Base-by-base conservation (phyloP, 2,888 invertebrate genomes). In the Trichogramma evanescens region DNA sequence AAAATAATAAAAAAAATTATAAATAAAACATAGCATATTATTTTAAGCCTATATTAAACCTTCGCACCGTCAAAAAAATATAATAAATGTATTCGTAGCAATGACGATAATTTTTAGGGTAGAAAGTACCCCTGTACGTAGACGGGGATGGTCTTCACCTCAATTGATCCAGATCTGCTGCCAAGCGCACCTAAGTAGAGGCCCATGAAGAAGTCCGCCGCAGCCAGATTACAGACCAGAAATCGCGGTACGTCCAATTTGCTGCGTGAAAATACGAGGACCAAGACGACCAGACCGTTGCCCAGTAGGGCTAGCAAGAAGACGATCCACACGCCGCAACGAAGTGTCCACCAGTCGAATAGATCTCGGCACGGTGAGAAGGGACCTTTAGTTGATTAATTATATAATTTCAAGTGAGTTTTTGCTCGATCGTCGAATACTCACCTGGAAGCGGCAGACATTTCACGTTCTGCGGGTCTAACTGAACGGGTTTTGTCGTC, bases 151-250 rank as follows among this genome's bases (percentile, higher is more conserved):
- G 26, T 26, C 26, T 26, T 26, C 26, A 2, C 26, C 26, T 26
- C 26, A 26, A 26, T 26, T 26, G 26, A 26, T 26, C 26, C 26
- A 26, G 26, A 26, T 2, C 26, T 26, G 26, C 26, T 26, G 26
- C 26, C 26, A 26, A 26, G 26, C 26, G 26, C 73, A 88, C 91
- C 90, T 64, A 96, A 82, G 78, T 96, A 97, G 58, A 95, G 83
- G 57, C 96, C 97, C 94, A 98, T 97, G 79, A 93, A 93, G 79
- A 98, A 93, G 81, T 98, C 97, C 0, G 97, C 96, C 0, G 95
- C 91, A 0, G 96, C 96, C 66, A 98, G 83, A 80, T 98, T 98
- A 76, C 95, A 94, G 61, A 98, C 97, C 63, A 97, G 85, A 80
- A 98, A 96, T 67, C 96, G 83, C 3, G 97, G 97, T 44, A 97